Conservation (phyloP, 2,888 invertebrate genomes). For the Habroteleia sp. region DNA sequence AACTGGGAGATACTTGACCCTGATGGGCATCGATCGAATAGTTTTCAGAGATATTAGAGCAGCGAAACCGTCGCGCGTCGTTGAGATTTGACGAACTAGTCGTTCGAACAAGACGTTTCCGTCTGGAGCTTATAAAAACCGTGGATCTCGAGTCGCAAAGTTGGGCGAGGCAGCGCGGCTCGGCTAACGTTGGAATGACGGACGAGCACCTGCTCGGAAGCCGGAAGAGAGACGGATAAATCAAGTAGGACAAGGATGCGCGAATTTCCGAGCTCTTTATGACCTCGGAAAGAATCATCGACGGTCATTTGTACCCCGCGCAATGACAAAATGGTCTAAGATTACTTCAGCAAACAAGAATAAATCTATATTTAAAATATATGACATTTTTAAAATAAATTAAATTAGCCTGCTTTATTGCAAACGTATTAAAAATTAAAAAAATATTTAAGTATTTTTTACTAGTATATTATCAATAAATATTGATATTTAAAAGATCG, state of each 20-base stretch:
- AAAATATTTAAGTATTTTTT: too few species aligned
- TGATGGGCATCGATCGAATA: slow-evolving; percentile 25
- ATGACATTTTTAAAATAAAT: too few species aligned
- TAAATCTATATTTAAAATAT: too few species aligned
- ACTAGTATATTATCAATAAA: too few species aligned
- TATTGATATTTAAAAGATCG: too few species aligned
- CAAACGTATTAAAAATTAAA: too few species aligned
- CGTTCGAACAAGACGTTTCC: slow-evolving; percentile 31
- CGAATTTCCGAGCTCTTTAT: slow-evolving; percentile 10
- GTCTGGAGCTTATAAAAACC: slow-evolving; percentile 29
- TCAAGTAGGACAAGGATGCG: slow-evolving; percentile 19
- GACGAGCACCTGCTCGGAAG: slow-evolving; percentile 25
- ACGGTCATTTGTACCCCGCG: slow-evolving; percentile 15
- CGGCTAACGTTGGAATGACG: slow-evolving; percentile 19
- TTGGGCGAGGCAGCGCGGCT: slow-evolving; percentile 42
- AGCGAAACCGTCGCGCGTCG: too few species aligned
- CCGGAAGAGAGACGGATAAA: slow-evolving; percentile 24
- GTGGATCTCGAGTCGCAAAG: slow-evolving; percentile 36
- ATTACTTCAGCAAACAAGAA: too few species aligned
- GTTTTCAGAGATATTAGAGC: slow-evolving; percentile 23
- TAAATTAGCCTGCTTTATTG: too few species aligned
- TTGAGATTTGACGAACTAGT: too few species aligned
- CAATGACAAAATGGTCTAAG: too few species aligned
- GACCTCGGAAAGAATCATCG: slow-evolving; percentile 12
- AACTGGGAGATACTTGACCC: slow-evolving; percentile 20